Evolutionary conservation across 2,797 vertebrate genomes (phyloP).

Genomic region (Euphonia xanthogaster): DNA sequence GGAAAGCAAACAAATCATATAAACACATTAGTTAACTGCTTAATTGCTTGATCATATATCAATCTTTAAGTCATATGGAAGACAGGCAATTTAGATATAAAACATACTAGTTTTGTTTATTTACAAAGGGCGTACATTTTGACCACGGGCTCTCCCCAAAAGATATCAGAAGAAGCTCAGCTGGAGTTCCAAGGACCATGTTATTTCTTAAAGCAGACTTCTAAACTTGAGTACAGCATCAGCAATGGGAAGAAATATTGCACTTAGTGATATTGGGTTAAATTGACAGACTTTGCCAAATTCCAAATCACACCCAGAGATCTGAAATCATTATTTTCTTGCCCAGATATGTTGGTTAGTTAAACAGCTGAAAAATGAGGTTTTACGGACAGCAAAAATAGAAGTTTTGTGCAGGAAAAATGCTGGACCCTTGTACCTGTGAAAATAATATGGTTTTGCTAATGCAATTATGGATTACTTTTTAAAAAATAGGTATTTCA

Average conservation of each 20-base stretch:
- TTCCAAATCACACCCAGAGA: neutral
- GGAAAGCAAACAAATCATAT: neutral
- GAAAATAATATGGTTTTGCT: neutral
- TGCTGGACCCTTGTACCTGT: neutral
- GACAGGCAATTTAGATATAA: neutral
- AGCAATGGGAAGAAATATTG: neutral
- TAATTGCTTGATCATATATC: neutral
- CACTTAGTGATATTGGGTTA: neutral
- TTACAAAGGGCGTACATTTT: neutral
- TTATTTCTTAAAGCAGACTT: neutral
- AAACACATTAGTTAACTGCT: neutral
- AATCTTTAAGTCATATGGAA: neutral
- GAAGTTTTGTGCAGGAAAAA: neutral
- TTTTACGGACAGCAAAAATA: accelerated
- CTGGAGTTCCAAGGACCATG: neutral
- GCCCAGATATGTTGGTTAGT: neutral
- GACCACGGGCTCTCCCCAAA: neutral
- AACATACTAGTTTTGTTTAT: neutral
- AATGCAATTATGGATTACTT: neutral
- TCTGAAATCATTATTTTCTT: neutral
- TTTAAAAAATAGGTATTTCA: neutral
- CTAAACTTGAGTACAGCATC: neutral
- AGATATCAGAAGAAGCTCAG: neutral
- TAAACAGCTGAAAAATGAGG: neutral
- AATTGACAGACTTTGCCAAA: neutral